phyloP scores from a whole-genome alignment of 2,797 vertebrate genomes.

The Sebastes iracundus region DNA sequence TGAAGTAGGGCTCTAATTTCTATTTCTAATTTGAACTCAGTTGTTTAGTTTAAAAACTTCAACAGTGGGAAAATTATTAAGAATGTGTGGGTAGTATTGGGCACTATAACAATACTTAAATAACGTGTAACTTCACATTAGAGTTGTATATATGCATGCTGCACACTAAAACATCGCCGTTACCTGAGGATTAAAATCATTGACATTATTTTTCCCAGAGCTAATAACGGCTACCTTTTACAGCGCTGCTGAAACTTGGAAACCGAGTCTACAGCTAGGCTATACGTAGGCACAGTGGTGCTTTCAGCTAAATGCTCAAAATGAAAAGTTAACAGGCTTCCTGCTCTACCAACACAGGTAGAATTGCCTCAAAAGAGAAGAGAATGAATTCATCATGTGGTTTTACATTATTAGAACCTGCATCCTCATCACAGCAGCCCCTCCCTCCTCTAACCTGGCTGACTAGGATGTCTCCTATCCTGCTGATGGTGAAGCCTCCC shows the following conservation, averaged over 20 bases:
- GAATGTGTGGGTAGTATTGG: background rate
- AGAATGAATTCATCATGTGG: background rate
- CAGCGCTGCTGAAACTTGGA: background rate
- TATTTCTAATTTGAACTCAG: background rate
- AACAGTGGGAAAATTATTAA: background rate
- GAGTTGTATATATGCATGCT: background rate
- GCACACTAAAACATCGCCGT: background rate
- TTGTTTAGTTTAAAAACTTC: background rate
- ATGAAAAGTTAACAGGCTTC: background rate
- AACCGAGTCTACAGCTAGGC: background rate
- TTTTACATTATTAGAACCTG: background rate
- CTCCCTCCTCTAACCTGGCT: conserved; percentile 85
- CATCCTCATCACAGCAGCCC: background rate
- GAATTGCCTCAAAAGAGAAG: background rate
- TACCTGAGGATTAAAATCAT: background rate
- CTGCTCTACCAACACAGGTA: background rate
- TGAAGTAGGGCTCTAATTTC: background rate
- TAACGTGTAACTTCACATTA: background rate
- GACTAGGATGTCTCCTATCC: conserved; percentile 93
- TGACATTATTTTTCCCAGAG: background rate
- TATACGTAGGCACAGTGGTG: background rate
- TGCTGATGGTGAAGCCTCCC: conserved; percentile 87
- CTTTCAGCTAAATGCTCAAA: background rate
- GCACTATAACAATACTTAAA: background rate
- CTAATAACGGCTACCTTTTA: background rate